Conservation (phyloP, 1,140 invertebrate species). For the Plectrocnemia conspersa region DNA sequence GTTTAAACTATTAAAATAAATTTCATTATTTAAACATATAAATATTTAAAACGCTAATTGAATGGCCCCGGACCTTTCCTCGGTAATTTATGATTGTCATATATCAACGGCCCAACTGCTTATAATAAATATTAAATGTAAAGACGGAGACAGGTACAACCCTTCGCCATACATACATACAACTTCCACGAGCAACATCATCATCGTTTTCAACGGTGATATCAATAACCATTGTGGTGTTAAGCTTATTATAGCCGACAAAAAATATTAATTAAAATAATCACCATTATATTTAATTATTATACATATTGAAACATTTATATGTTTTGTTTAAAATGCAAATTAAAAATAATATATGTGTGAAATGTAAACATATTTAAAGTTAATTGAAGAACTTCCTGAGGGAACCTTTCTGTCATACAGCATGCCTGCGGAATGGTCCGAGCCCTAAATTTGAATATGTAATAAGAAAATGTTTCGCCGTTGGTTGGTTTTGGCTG, state of each 20-base stretch:
- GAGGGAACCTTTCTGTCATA: too few species aligned
- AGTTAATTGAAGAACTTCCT: background rate
- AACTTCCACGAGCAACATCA: background rate
- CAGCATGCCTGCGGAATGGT: background rate
- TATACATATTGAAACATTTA: too few species aligned
- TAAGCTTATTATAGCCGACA: background rate
- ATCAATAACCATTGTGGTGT: background rate
- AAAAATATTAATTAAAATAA: background rate
- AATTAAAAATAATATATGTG: background rate
- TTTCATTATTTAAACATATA: conserved; percentile 35
- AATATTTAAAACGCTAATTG: conserved; percentile 34
- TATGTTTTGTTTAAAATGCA: too few species aligned
- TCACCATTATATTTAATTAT: too few species aligned
- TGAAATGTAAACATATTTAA: background rate
- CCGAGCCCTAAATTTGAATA: background rate
- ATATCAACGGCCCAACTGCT: conserved; percentile 25
- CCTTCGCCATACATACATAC: background rate
- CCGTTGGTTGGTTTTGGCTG: conserved; percentile 8
- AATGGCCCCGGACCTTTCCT: conserved; percentile 29
- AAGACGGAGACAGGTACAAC: background rate
- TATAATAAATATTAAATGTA: conserved; percentile 22
- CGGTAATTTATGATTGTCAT: conserved; percentile 31
- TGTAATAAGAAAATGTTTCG: background rate
- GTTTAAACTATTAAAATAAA: conserved; percentile 37
- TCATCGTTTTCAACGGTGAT: background rate